These are phyloP conservation scores for Oryzias woworae DNA, from an alignment of 2,113 vertebrate species.

Conservation along the genomic window DNA sequence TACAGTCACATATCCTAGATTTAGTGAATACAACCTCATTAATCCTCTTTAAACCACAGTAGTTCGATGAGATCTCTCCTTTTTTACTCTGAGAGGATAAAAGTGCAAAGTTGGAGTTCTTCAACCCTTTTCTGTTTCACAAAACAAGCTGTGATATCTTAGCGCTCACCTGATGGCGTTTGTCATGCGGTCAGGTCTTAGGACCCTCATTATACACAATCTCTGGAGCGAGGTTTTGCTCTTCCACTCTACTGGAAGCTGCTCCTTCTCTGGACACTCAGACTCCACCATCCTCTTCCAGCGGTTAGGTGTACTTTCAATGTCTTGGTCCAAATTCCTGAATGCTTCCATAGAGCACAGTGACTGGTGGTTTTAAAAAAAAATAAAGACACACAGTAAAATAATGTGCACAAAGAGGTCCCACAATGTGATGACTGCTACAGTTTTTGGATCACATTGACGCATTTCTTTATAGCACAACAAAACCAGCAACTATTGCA, in stretches of 20 bases:
- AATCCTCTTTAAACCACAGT: too few relatives aligned
- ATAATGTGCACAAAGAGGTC: constrained; percentile 5
- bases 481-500: constrained; percentile 45
- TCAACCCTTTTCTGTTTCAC: constrained; percentile 25
- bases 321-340: constrained; percentile 88
- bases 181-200: constrained; percentile 87
- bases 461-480: constrained; percentile 36
- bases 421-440: constrained; percentile 9
- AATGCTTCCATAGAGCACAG: constrained; percentile 91
- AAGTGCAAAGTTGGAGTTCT: constrained; percentile 3
- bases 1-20: too few relatives aligned
- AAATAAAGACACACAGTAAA: neutral
- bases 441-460: constrained; percentile 27
- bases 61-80: too few relatives aligned
- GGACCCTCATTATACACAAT: constrained; percentile 86
- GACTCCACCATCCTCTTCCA: constrained; percentile 96
- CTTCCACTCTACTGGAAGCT: constrained; percentile 96
- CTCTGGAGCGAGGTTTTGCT: constrained; percentile 87
- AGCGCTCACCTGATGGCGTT: constrained; percentile 83
- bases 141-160: neutral
- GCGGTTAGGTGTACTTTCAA: constrained; percentile 90
- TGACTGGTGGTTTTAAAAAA: constrained; percentile 68
- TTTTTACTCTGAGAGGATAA: too few relatives aligned
- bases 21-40: too few relatives aligned
- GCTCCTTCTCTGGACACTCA: constrained; percentile 92